Conservation (phyloP, 2,888 invertebrate species). For the Eudemis profundana region DNA sequence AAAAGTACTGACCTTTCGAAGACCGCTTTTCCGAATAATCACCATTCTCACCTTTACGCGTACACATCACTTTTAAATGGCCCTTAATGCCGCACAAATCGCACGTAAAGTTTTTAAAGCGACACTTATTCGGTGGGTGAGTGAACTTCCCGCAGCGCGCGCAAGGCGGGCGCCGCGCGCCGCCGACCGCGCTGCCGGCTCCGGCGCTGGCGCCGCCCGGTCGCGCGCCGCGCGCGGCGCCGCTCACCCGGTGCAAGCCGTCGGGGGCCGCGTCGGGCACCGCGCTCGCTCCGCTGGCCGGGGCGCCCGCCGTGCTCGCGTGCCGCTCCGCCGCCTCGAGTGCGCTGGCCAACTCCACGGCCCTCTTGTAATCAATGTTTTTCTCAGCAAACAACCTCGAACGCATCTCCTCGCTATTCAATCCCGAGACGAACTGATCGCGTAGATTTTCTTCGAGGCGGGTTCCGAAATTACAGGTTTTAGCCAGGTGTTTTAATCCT, state of each 20-base stretch:
- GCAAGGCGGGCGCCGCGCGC: constrained; percentile 43
- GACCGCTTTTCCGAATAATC: neutral
- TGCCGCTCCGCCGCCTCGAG: constrained; percentile 51
- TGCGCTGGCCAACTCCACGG: constrained; percentile 49
- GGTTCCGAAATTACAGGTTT: constrained; percentile 39
- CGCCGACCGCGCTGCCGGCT: constrained; percentile 20
- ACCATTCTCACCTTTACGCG: too few species aligned
- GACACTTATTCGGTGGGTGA: constrained; percentile 26
- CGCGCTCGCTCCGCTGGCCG: constrained; percentile 40
- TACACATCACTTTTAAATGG: constrained; percentile 51
- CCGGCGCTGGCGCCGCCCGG: constrained; percentile 5
- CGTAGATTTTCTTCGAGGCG: constrained; percentile 29
- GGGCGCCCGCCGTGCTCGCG: constrained; percentile 33
- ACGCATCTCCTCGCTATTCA: constrained; percentile 44
- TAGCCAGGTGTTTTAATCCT: constrained; percentile 41
- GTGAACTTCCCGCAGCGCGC: neutral
- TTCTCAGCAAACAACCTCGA: constrained; percentile 49
- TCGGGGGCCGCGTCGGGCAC: neutral
- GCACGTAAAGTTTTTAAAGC: constrained; percentile 41
- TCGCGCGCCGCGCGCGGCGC: constrained; percentile 26
- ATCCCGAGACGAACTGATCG: constrained; percentile 39
- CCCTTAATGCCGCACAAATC: constrained; percentile 45
- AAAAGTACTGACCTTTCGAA: neutral
- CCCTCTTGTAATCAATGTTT: constrained; percentile 45
- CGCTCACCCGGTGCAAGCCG: constrained; percentile 21